phyloP scores from a whole-genome alignment of 1,140 invertebrate genomes.

The Drosophila pachea region DNA sequence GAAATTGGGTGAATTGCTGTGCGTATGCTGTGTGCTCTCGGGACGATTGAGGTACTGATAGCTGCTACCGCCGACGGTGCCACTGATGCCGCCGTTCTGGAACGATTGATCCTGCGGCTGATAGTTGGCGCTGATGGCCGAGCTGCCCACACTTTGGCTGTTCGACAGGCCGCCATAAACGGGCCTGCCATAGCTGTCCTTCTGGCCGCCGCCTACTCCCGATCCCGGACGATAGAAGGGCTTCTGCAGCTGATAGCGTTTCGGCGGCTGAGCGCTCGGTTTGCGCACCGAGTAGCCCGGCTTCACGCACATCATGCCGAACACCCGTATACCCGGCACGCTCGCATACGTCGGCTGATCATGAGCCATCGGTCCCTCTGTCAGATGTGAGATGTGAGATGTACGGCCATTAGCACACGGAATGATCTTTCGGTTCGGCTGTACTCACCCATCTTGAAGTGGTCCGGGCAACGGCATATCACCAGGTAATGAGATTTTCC shows the following conservation, averaged over 20 bases:
- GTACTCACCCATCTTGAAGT: slow-evolving; percentile 87
- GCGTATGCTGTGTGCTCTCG: slow-evolving; percentile 62
- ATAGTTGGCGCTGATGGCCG: slow-evolving; percentile 68
- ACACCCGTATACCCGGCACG: slow-evolving; percentile 93
- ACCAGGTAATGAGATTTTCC: slow-evolving; percentile 96
- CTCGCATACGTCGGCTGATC: slow-evolving; percentile 95
- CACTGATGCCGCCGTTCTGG: slow-evolving; percentile 56
- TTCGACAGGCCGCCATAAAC: slow-evolving; percentile 56
- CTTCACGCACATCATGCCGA: slow-evolving; percentile 94
- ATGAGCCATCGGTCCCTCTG: slow-evolving; percentile 95
- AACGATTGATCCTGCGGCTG: slow-evolving; percentile 66
- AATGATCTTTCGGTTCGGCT: background rate
- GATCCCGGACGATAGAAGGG: slow-evolving; percentile 69
- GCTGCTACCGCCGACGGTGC: too few species aligned
- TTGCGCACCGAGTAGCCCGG: slow-evolving; percentile 74
- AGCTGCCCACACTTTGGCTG: slow-evolving; percentile 38
- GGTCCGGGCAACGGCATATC: slow-evolving; percentile 93
- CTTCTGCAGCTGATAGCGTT: slow-evolving; percentile 75
- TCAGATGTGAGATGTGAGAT: background rate
- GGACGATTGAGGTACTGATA: slow-evolving; percentile 77
- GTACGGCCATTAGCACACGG: background rate
- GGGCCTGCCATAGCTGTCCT: slow-evolving; percentile 71
- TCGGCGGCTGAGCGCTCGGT: slow-evolving; percentile 74
- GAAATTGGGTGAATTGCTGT: slow-evolving; percentile 65
- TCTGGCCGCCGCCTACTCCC: slow-evolving; percentile 41